A percentile compares a stretch with the other conserved stretches of the same genome.
phyloP scores from a whole-genome alignment of 2,113 vertebrate species.

The Salvelinus namaycush region DNA sequence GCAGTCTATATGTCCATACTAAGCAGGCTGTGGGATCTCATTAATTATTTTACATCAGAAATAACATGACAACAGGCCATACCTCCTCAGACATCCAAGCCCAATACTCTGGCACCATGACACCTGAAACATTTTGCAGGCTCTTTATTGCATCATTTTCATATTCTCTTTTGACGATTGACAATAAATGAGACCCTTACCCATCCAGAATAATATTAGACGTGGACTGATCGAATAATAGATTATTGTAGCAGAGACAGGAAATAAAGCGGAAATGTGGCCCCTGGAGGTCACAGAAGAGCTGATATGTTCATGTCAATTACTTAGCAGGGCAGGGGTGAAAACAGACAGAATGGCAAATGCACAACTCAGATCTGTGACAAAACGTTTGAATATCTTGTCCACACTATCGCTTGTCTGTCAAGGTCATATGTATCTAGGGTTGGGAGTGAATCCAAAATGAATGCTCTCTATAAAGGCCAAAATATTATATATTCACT shows the following conservation, averaged over 20 bases:
- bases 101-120: slow-evolving; percentile 11
- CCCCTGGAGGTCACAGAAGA: neutral
- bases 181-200: slow-evolving; percentile 23
- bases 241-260: slow-evolving; percentile 20
- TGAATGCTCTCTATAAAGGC: slow-evolving; percentile 41
- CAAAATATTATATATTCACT: slow-evolving; percentile 25
- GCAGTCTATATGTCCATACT: no score
- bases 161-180: neutral
- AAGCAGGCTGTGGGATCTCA: neutral
- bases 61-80: neutral
- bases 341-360: neutral
- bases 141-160: slow-evolving; percentile 20
- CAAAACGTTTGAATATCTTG: slow-evolving; percentile 35
- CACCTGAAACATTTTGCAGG: slow-evolving; percentile 11
- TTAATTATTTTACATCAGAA: slow-evolving; percentile 3
- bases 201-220: slow-evolving; percentile 8
- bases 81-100: slow-evolving; percentile 12
- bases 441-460: slow-evolving; percentile 41
- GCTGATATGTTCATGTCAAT: slow-evolving; percentile 10
- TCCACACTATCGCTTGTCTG: slow-evolving; percentile 34
- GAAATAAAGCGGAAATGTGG: slow-evolving; percentile 8
- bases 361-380: slow-evolving; percentile 31
- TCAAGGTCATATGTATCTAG: slow-evolving; percentile 43
- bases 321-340: neutral
- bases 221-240: slow-evolving; percentile 1